These are phyloP conservation scores for Jacana jacana DNA, from an alignment of 2,113 vertebrate species.

Conservation along the genomic window DNA sequence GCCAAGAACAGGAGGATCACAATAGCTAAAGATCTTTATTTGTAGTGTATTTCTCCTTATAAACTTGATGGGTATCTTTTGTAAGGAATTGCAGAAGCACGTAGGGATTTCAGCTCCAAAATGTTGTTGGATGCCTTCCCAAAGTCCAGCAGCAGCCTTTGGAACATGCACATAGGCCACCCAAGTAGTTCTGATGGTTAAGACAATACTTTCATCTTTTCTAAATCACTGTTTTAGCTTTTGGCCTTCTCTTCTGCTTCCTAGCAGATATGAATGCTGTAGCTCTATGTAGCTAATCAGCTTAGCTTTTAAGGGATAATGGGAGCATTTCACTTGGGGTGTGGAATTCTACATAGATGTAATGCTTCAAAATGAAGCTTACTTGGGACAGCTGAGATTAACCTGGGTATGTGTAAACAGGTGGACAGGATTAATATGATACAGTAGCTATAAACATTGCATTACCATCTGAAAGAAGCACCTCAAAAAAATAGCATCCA, in stretches of 20 bases:
- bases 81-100: neutral
- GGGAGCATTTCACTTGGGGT: neutral
- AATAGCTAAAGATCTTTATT: neutral
- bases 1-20: neutral
- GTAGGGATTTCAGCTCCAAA: neutral
- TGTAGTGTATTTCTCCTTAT: neutral
- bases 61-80: neutral
- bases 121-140: constrained; percentile 12
- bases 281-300: neutral
- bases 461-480: constrained; percentile 19
- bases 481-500: neutral
- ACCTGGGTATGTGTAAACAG: neutral
- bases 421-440: neutral
- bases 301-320: neutral
- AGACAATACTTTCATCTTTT: neutral
- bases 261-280: neutral
- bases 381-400: neutral
- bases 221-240: neutral
- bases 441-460: neutral
- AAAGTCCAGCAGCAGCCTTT: neutral
- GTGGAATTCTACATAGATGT: neutral
- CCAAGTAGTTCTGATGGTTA: neutral
- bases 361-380: neutral
- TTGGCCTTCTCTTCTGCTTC: neutral
- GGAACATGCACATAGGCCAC: neutral